Evolutionary conservation across 2,113 vertebrate genomes (phyloP), one percentile per base, ranked within the genome.

Genomic region (Corynorhinus townsendii): DNA sequence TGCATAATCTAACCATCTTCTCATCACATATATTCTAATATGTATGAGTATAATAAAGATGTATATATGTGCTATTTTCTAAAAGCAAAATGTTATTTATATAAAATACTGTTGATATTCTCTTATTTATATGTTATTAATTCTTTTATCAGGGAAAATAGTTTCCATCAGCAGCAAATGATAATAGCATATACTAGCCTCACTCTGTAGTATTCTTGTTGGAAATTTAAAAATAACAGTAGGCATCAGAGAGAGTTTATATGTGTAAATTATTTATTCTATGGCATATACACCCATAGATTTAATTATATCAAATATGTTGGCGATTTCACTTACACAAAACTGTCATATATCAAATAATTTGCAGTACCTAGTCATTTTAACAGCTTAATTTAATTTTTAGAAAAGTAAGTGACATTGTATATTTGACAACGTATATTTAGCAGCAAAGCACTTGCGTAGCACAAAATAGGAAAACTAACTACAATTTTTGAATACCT

Each of bases 291-390:
- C 75, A 91, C 73, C 47, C 47, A 71, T 83, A 79, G 7, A 49
- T 64, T 93, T 90, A 95, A 86, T 91, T 91, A 28, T 91, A 80
- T 33, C 20, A 83, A 92, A 86, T 76, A 89, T 28, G 91, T 86
- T 59, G 26, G 33, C 22, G 45, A 82, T 83, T 81, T 47, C 15
- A 89, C 28, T n/a, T 52, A 49, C 49, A 95, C n/a, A 83, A 69
- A 88, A 73, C 59, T 86, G 7, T 73, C 76, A 77, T 3, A 75
- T 43, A 64, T 30, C 79, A 83, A 66, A 49, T 79, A 15, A 91
- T 4, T 33, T 90, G 4, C 40, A 86, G 7, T 43, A 75, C 1
- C 2, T 83, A 49, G 15, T 82, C 33, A n/a, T 76, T 83, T 35
- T 91, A 71, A 91, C 24, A 91, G 76, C 71, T 75, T 45, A 35